Conservation (phyloP, 2,113 vertebrate species). For the Trichechus manatus region DNA sequence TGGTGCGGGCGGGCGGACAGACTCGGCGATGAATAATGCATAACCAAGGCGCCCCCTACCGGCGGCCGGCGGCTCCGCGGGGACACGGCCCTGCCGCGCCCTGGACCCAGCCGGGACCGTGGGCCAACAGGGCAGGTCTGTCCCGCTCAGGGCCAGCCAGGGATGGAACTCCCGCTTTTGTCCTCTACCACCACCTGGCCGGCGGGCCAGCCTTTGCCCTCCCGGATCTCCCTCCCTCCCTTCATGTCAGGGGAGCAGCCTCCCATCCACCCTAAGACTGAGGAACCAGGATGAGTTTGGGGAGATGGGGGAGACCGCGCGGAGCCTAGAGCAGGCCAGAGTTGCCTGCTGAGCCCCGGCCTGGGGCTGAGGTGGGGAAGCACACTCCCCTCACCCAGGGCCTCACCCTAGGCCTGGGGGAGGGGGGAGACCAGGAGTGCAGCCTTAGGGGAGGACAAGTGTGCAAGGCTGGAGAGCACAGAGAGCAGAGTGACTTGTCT, state of each 20-base stretch:
- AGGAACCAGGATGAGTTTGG: background rate
- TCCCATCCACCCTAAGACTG: background rate
- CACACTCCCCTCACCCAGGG: too few species aligned
- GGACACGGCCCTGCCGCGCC: background rate
- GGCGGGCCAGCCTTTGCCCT: background rate
- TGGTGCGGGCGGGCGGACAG: conserved; percentile 68
- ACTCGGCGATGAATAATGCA: conserved; percentile 89
- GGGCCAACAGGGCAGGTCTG: background rate
- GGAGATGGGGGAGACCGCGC: background rate
- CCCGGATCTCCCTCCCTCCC: background rate
- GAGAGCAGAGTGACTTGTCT: background rate
- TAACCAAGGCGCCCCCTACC: conserved; percentile 96
- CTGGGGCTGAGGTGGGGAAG: background rate
- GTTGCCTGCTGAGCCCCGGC: background rate
- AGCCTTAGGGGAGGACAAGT: background rate
- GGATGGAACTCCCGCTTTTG: background rate
- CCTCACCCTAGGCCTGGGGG: background rate
- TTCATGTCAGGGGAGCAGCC: background rate
- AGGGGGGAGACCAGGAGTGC: background rate
- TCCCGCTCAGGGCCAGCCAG: background rate
- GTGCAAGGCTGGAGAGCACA: background rate
- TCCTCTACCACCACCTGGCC: background rate
- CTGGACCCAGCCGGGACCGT: background rate
- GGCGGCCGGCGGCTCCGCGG: conserved; percentile 73
- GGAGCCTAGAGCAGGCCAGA: background rate